phyloP scores from a whole-genome alignment of 2,888 invertebrate species.

The Napeogenes inachia region DNA sequence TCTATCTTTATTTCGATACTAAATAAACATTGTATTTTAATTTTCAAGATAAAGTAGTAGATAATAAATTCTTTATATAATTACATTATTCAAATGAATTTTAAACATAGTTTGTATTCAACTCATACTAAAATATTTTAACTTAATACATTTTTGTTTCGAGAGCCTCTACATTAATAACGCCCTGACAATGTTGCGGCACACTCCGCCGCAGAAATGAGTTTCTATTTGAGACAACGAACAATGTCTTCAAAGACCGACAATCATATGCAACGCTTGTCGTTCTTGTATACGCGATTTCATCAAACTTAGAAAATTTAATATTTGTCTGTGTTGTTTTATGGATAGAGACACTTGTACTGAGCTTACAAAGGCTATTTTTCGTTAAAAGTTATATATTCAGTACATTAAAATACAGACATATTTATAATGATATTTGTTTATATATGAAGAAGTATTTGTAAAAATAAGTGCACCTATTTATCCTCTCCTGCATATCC shows the following conservation, averaged over 20 bases:
- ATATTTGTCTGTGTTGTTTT: neutral
- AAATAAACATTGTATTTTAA: slow-evolving; percentile 1
- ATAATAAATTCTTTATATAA: neutral
- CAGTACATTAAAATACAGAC: too few species aligned
- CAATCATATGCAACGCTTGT: slow-evolving; percentile 3
- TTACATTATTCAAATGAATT: neutral
- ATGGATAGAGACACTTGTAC: neutral
- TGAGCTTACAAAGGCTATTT: too few species aligned
- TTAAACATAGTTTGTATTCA: neutral
- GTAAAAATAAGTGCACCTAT: too few species aligned
- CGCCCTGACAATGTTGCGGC: slow-evolving; percentile 15
- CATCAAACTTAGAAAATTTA: slow-evolving; percentile 4
- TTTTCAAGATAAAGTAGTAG: neutral
- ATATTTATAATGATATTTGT: too few species aligned
- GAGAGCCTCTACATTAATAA: neutral
- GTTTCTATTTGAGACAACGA: slow-evolving; percentile 13
- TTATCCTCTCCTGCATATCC: too few species aligned
- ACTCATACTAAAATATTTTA: neutral
- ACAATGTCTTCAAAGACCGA: slow-evolving; percentile 1
- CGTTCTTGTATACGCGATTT: slow-evolving; percentile 1
- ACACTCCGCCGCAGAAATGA: slow-evolving; percentile 11
- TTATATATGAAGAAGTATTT: too few species aligned
- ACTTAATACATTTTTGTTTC: neutral
- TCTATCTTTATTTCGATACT: neutral
- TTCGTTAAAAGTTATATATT: too few species aligned